A percentile compares a stretch with the other conserved stretches of the same genome.
Evolutionary conservation across 2,888 invertebrate genomes (phyloP).

Genomic region (Dolichomitus sp.): DNA sequence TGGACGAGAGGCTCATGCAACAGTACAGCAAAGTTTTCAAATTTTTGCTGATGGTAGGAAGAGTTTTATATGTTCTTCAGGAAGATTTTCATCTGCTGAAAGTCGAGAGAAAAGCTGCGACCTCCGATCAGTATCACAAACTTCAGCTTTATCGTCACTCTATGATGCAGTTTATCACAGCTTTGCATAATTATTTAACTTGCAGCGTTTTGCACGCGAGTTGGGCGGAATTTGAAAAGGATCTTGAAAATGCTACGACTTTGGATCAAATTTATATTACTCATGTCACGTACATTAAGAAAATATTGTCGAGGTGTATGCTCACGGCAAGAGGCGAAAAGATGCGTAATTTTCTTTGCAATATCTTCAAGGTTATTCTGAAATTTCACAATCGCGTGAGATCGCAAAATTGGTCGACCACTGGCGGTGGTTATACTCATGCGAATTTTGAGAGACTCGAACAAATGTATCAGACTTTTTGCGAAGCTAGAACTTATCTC

Average conservation of each 20-base stretch:
- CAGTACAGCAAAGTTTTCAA: conserved; percentile 93
- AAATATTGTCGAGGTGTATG: conserved; percentile 91
- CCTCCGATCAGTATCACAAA: conserved; percentile 89
- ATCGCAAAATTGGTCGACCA: conserved; percentile 88
- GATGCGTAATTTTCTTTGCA: conserved; percentile 90
- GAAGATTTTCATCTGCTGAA: conserved; percentile 91
- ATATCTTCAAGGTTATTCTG: conserved; percentile 91
- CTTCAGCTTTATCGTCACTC: conserved; percentile 91
- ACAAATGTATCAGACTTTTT: conserved; percentile 89
- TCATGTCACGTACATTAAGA: conserved; percentile 92
- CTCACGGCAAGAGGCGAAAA: conserved; percentile 91
- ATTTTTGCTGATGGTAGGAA: conserved; percentile 91
- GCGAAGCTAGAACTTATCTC: conserved; percentile 88
- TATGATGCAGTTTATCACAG: conserved; percentile 92
- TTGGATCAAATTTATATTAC: conserved; percentile 92
- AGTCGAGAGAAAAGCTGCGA: conserved; percentile 87
- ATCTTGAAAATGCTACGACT: conserved; percentile 89
- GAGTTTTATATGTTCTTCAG: conserved; percentile 92
- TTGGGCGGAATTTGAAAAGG: conserved; percentile 92
- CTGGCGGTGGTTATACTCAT: conserved; percentile 87
- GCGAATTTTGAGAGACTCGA: conserved; percentile 88
- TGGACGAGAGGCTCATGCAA: conserved; percentile 90
- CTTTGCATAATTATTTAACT: conserved; percentile 92
- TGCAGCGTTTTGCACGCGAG: conserved; percentile 92
- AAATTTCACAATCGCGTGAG: conserved; percentile 90